Percentiles rank a stretch among this genome's conserved stretches.
Conservation (phyloP, 2,797 vertebrate species). For the Otolemur crassicaudatus region DNA sequence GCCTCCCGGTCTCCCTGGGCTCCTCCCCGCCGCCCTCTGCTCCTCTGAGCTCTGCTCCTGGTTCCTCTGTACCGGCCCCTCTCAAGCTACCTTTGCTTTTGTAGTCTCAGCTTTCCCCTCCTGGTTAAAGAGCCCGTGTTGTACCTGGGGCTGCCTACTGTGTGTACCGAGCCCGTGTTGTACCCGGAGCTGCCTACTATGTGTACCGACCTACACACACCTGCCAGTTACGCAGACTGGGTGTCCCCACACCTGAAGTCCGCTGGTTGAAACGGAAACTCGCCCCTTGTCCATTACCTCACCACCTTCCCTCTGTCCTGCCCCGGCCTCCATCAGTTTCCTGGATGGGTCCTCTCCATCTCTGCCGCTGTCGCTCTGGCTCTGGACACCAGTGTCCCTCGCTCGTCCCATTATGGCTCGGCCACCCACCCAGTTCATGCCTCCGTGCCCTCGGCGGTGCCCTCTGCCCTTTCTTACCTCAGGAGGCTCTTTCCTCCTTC, state of each 20-base stretch:
- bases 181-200: not conserved
- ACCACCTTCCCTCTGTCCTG: not conserved
- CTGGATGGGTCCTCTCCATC: not conserved
- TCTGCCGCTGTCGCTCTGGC: not conserved
- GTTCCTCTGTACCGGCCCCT: not conserved
- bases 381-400: not conserved
- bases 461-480: not conserved
- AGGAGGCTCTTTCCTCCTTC: constrained; percentile 1
- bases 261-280: not conserved
- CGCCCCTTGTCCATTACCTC: not conserved
- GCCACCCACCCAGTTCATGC: not conserved
- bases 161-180: not conserved
- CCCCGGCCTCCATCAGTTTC: not conserved
- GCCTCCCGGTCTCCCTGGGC: not conserved
- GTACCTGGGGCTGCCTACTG: not conserved
- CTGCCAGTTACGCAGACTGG: not conserved
- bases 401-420: not conserved
- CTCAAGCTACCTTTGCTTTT: not conserved
- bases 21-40: not conserved
- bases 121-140: not conserved
- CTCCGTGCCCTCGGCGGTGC: not conserved
- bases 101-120: not conserved
- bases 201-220: not conserved
- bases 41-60: not conserved
- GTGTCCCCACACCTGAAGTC: not conserved